Base-by-base conservation (phyloP, 2,888 invertebrate species). In the Drosophila flavopinicola region DNA sequence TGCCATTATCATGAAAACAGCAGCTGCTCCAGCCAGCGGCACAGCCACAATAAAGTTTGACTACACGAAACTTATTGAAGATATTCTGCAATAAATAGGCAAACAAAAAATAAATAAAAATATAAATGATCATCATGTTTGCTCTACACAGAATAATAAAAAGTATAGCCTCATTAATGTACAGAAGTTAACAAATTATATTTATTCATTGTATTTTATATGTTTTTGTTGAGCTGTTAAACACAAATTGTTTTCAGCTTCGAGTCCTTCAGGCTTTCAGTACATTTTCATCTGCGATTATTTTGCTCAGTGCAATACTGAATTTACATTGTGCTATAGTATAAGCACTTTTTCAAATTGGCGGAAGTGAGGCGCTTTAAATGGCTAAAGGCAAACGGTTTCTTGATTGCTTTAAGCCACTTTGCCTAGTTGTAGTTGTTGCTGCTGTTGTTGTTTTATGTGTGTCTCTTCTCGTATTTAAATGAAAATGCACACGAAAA, bases 61-160 rank as follows among this genome's bases (percentile, higher is more conserved):
- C 79, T 67, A 59, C 48, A 67, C 67, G 57, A 58, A 76, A 76
- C 65, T 70, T 76, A 78, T 78, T 73, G 70, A 66, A 67, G 48
- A 67, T 44, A 60, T 52, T 44, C 29, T 44, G 39, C 48, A 33
- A 48, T 30, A 29, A 47, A 49, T 37, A 38, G 33, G 23, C 38
- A 47, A 37, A 41, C 39, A n/a, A 10, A 3, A 15, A 39, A 48
- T 15, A 9, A 15, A 42, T 41, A 37, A 30, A 68, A 51, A 58
- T 20, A 37, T 54, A 29, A 17, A 29, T n/a, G n/a, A n/a, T n/a
- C n/a, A n/a, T n/a, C n/a, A n/a, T n/a, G n/a, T n/a, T n/a, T n/a
- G n/a, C n/a, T n/a, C n/a, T n/a, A 60, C 47, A 23, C 9, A 0
- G 7, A 33, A 25, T 25, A 25, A 7, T 2, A 1, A 2, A 15